phyloP scores from a whole-genome alignment of 2,888 invertebrate species.

The Drosophila anomalata region DNA sequence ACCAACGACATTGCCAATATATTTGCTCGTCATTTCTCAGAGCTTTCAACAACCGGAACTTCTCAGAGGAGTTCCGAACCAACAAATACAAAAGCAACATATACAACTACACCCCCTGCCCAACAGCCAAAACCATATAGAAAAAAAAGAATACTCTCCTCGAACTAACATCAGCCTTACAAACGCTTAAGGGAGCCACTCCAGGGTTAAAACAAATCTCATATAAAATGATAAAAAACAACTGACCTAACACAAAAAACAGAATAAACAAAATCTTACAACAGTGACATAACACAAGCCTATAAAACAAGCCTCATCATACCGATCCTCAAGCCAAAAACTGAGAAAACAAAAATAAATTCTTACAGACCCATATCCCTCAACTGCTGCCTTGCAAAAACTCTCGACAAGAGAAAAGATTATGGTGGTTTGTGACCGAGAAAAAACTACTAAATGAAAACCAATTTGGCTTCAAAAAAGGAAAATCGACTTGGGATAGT shows the following conservation, averaged over 20 bases:
- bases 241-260: neutral
- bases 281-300: neutral
- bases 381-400: neutral
- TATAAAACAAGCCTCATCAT: neutral
- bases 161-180: neutral
- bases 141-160: neutral
- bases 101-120: neutral
- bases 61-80: neutral
- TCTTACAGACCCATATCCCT: neutral
- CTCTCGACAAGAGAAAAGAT: neutral
- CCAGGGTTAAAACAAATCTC: neutral
- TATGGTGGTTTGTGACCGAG: no score
- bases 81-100: neutral
- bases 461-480: no score
- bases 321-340: neutral
- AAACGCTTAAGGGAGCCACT: neutral
- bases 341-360: neutral
- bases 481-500: no score
- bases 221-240: neutral
- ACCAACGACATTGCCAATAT: neutral
- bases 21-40: neutral
- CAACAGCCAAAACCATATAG: neutral
- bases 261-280: neutral
- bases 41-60: slow-evolving; percentile 4
- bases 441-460: no score